Percentiles rank a stretch among this genome's conserved stretches.
Conservation (phyloP, 2,888 invertebrate genomes). For the Apodemia zela region DNA sequence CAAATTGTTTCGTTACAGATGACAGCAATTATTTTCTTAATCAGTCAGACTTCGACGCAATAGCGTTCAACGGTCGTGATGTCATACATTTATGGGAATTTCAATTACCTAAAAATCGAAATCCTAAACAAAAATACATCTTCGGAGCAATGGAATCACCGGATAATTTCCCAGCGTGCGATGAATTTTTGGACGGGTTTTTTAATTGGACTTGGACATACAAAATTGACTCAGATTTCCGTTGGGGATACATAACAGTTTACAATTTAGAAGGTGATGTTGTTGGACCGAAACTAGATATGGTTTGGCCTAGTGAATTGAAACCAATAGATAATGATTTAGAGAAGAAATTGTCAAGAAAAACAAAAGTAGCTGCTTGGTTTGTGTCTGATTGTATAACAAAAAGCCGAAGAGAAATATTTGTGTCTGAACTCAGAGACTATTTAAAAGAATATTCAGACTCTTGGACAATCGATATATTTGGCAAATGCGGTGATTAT, state of each 20-base stretch:
- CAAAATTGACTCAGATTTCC: conserved; percentile 36
- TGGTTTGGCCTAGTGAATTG: conserved; percentile 35
- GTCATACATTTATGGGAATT: conserved; percentile 23
- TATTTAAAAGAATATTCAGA: conserved; percentile 29
- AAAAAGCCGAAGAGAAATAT: conserved; percentile 32
- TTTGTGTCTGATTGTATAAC: conserved; percentile 41
- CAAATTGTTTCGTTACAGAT: conserved; percentile 33
- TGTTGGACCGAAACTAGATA: conserved; percentile 35
- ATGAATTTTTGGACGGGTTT: conserved; percentile 37
- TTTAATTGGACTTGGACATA: conserved; percentile 46
- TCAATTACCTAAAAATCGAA: conserved; percentile 33
- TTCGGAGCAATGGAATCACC: conserved; percentile 54
- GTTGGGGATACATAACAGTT: conserved; percentile 37
- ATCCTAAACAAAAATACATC: conserved; percentile 48
- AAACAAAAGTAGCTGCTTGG: conserved; percentile 42
- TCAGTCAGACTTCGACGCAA: conserved; percentile 29
- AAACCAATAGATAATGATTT: conserved; percentile 31
- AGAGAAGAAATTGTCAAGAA: conserved; percentile 33
- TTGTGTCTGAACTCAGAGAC: conserved; percentile 27
- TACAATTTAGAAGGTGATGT: conserved; percentile 31
- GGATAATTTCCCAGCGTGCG: conserved; percentile 44
- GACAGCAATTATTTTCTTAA: conserved; percentile 24
- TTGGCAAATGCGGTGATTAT: conserved; percentile 37
- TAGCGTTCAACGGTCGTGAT: conserved; percentile 29
- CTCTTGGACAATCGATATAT: conserved; percentile 35